Evolutionary conservation across 2,113 vertebrate species (phyloP), one percentile per base, ranked within the genome.

Genomic region (Herpetotheres cachinnans): DNA sequence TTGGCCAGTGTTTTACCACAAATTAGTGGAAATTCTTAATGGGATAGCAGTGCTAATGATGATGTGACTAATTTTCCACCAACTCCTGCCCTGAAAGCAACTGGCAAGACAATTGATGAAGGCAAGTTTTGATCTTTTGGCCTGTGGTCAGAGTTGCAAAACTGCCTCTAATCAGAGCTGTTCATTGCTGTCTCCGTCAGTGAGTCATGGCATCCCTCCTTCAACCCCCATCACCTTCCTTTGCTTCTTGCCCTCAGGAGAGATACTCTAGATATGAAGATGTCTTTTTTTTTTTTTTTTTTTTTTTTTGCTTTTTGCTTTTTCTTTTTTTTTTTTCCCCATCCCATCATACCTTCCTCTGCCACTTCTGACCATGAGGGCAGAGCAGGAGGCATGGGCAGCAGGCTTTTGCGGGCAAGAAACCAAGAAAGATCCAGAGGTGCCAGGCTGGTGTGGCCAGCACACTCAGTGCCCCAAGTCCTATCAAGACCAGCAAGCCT

Each of bases 1-100:
- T 63, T 82, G 65, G 76, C 47, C 42, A 36, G 59, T 13, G 54
- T 30, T 65, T 91, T 66, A 52, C 66, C 76, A 84, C 67, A 73
- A 62, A 73, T 82, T 58, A 59, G 50, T 81, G 88, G 46, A 86
- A 70, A 62, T 38, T 86, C 65, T 59, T 94, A 47, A 36, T 16
- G 42, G 65, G 61, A 90, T 55, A 86, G 79, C 58, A 80, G 54
- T 55, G 27, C 82, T 93, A 78, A 90, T 87, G 81, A n/a, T 63
- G 50, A 55, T 55, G 36, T 59, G 81, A 83, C 70, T 83, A 42
- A 54, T 89, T 73, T 92, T 80, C 62, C 62, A 86, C 19, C 18
- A 83, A 25, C 20, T 92, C 54, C 32, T 61, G 54, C 54, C 38
- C 79, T 61, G n/a, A 77, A 85, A 94, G 85, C 66, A 85, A 46